These are phyloP conservation scores for Eugnorisma glareosa DNA, from an alignment of 2,888 invertebrate species.

Conservation along the genomic window DNA sequence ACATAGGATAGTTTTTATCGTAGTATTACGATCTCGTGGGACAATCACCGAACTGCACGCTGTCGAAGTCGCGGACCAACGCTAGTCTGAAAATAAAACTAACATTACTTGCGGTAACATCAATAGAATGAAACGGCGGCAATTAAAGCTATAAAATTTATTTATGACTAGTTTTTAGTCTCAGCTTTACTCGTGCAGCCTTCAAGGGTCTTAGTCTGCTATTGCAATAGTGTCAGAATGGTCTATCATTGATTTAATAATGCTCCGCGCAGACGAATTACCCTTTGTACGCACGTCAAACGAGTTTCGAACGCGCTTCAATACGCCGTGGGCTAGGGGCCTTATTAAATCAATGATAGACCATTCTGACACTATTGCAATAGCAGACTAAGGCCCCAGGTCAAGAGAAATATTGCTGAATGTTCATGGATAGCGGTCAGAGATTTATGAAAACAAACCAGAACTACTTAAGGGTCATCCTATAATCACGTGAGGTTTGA, in stretches of 20 bases:
- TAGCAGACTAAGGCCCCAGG: no score
- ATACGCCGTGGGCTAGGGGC: no score
- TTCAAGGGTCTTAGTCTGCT: no score
- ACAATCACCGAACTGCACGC: neutral
- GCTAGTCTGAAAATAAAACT: neutral
- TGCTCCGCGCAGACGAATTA: no score
- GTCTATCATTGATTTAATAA: no score
- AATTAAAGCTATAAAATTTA: constrained; percentile 61
- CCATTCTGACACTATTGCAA: no score
- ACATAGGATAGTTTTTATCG: neutral
- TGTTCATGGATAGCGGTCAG: constrained; percentile 6
- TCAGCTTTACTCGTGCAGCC: constrained; percentile 32
- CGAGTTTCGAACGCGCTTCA: no score
- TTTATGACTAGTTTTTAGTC: constrained; percentile 57
- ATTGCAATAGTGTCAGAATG: no score
- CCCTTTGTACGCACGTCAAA: no score
- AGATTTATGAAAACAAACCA: constrained; percentile 8
- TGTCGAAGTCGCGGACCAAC: neutral
- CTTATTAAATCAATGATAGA: no score
- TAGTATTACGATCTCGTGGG: neutral
- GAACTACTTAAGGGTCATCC: neutral
- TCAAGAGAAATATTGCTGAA: constrained; percentile 36
- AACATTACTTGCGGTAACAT: constrained; percentile 17
- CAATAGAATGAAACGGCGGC: constrained; percentile 38
- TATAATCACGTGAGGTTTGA: no score